A percentile compares a stretch with the other conserved stretches of the same genome.
phyloP scores from a whole-genome alignment of 2,113 vertebrate genomes.

The Stictonetta naevosa region DNA sequence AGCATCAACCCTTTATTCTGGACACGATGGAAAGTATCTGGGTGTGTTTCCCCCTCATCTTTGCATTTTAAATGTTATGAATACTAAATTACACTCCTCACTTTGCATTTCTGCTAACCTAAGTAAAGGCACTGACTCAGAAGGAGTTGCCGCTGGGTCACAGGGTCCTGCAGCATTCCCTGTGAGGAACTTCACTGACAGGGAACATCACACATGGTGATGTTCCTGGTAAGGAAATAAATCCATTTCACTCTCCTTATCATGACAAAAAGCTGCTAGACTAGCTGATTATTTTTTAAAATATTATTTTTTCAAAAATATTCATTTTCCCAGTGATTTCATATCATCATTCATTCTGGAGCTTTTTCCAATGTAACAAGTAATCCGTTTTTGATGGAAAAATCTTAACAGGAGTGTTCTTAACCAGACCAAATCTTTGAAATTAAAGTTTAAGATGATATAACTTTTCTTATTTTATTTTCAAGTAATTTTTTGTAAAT shows the following conservation, averaged over 20 bases:
- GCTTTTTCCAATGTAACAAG: not conserved
- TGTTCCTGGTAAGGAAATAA: not conserved
- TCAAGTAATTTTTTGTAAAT: not conserved
- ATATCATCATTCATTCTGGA: not conserved
- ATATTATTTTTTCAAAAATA: not conserved
- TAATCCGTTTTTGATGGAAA: not conserved
- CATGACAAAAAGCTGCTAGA: not conserved
- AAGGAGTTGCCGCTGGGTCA: not conserved
- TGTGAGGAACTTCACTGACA: not conserved
- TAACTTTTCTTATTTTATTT: not conserved
- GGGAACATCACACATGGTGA: not conserved
- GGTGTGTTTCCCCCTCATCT: not conserved
- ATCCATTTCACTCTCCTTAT: not conserved
- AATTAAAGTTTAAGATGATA: not conserved
- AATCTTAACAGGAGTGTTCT: not conserved
- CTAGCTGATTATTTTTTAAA: not conserved
- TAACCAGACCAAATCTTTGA: not conserved
- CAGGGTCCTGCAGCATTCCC: not conserved
- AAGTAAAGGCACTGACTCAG: not conserved
- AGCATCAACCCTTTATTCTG: not conserved
- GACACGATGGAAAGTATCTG: not conserved
- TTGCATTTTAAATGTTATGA: not conserved
- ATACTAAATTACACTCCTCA: not conserved
- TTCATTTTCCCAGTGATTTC: not conserved
- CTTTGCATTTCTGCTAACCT: not conserved